These are phyloP conservation scores for Serinus canaria DNA, from an alignment of 2,113 vertebrate species.

Conservation along the genomic window DNA sequence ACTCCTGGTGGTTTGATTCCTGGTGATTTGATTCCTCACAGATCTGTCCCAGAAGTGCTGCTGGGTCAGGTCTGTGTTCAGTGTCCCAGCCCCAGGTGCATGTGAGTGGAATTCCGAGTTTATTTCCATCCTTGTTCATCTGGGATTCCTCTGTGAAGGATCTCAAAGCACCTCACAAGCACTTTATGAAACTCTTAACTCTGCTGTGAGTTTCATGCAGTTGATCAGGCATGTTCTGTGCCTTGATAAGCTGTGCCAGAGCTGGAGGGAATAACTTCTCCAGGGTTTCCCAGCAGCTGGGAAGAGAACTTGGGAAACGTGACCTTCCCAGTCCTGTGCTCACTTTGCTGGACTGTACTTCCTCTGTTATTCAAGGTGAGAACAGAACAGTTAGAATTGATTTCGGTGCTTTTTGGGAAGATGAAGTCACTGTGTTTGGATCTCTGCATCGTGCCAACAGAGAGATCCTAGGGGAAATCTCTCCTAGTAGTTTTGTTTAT, in stretches of 20 bases:
- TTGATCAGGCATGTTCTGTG: not conserved
- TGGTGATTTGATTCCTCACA: not conserved
- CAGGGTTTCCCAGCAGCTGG: not conserved
- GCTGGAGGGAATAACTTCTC: not conserved
- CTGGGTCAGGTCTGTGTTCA: not conserved
- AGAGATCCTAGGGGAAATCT: conserved; percentile 62
- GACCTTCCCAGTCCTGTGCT: conserved; percentile 9
- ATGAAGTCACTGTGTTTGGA: conserved; percentile 61
- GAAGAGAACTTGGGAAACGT: conserved; percentile 18
- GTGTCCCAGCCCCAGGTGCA: not conserved
- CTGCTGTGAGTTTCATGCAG: not conserved
- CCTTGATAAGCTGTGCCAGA: not conserved
- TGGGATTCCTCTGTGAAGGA: not conserved
- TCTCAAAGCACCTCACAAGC: not conserved
- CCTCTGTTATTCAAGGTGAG: conserved; percentile 60
- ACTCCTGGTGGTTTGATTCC: not conserved
- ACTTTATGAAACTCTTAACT: not conserved
- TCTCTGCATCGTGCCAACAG: conserved; percentile 10
- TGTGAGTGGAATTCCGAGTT: not conserved
- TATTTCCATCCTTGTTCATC: not conserved
- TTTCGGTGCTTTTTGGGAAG: conserved; percentile 55
- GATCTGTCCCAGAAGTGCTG: not conserved
- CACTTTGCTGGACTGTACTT: not conserved
- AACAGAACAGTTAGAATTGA: conserved; percentile 11
- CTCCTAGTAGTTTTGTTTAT: conserved; percentile 57